phyloP scores from a whole-genome alignment of 2,113 vertebrate genomes.

The Siniperca chuatsi region DNA sequence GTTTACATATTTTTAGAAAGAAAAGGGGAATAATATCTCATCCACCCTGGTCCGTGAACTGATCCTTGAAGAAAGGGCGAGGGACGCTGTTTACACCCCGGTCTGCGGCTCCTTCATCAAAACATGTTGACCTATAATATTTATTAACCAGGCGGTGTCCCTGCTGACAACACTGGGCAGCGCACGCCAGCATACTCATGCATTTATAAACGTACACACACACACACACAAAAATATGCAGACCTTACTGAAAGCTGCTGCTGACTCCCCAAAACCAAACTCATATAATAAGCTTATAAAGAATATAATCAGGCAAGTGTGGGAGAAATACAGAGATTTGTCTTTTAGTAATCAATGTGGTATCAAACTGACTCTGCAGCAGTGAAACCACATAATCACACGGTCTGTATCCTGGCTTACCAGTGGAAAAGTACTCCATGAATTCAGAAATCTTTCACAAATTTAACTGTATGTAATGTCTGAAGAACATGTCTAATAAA shows the following conservation, averaged over 20 bases:
- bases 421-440: conserved; percentile 47
- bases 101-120: conserved; percentile 69
- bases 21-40: conserved; percentile 67
- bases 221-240: conserved; percentile 7
- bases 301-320: conserved; percentile 30
- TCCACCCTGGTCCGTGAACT: conserved; percentile 49
- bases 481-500: conserved; percentile 77
- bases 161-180: conserved; percentile 54
- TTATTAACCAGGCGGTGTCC: conserved; percentile 72
- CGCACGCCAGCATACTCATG: conserved; percentile 50
- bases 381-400: conserved; percentile 50
- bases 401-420: conserved; percentile 54
- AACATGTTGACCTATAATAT: conserved; percentile 80
- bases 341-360: conserved; percentile 63
- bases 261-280: conserved; percentile 37
- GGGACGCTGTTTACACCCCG: conserved; percentile 57
- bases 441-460: conserved; percentile 68
- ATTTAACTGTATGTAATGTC: conserved; percentile 68
- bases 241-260: conserved; percentile 28
- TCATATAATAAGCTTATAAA: conserved; percentile 23
- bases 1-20: conserved; percentile 55
- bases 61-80: conserved; percentile 57
- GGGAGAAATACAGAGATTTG: conserved; percentile 38
- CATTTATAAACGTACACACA: conserved; percentile 70
- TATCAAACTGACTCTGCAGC: conserved; percentile 39